phyloP scores from a whole-genome alignment of 2,797 vertebrate genomes.

The Centropyge bicolor region DNA sequence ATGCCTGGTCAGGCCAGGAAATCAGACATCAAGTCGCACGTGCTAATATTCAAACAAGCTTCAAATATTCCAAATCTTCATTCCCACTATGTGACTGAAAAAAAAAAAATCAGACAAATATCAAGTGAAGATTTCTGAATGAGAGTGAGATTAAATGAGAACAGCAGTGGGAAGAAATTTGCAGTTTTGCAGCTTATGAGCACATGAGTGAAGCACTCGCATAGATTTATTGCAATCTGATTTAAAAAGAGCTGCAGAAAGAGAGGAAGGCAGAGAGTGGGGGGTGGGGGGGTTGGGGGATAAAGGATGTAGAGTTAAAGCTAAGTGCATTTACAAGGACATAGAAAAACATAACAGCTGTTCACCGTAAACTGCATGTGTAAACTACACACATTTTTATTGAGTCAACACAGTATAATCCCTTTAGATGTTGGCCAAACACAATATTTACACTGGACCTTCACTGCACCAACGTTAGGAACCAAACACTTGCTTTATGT shows the following conservation, averaged over 20 bases:
- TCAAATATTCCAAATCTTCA: not conserved
- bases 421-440: slow-evolving; percentile 35
- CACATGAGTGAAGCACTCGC: slow-evolving; percentile 20
- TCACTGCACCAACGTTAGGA: slow-evolving; percentile 4
- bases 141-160: slow-evolving; percentile 31
- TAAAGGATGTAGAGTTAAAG: slow-evolving; percentile 38
- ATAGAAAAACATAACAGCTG: slow-evolving; percentile 56
- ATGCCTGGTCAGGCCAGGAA: slow-evolving; percentile 34
- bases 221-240: slow-evolving; percentile 55
- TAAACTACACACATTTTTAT: slow-evolving; percentile 58
- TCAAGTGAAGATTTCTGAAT: not conserved
- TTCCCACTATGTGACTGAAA: not conserved
- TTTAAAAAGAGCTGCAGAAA: slow-evolving; percentile 48
- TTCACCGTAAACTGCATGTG: slow-evolving; percentile 47
- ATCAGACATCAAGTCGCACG: slow-evolving; percentile 25
- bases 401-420: slow-evolving; percentile 48
- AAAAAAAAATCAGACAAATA: not conserved
- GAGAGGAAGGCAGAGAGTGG: not conserved
- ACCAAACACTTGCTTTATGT: slow-evolving; percentile 4
- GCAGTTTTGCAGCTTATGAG: slow-evolving; percentile 47
- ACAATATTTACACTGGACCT: slow-evolving; percentile 30
- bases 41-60: slow-evolving; percentile 29
- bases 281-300: slow-evolving; percentile 2
- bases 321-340: slow-evolving; percentile 38
- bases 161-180: slow-evolving; percentile 23